phyloP scores from a whole-genome alignment of 2,888 invertebrate species.

The Isotomurus palustris region DNA sequence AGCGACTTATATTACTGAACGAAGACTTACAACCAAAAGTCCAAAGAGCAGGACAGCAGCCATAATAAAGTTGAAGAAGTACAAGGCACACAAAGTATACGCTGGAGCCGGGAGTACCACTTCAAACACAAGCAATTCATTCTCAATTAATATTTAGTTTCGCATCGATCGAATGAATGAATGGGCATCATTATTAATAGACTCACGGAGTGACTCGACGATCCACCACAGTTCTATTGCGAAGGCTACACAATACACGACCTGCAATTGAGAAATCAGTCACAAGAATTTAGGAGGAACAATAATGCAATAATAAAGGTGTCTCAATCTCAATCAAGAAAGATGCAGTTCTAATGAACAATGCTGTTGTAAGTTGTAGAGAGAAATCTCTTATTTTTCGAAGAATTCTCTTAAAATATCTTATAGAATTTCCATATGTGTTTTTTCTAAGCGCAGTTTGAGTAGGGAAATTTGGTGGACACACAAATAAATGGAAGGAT shows the following conservation, averaged over 20 bases:
- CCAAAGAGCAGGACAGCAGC: slow-evolving; percentile 55
- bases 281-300: no score
- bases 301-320: neutral
- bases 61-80: slow-evolving; percentile 54
- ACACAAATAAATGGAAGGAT: no score
- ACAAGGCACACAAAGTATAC: slow-evolving; percentile 55
- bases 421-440: no score
- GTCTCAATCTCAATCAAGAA: neutral
- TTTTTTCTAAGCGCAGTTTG: no score
- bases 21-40: slow-evolving; percentile 53
- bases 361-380: no score
- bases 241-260: slow-evolving; percentile 56
- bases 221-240: slow-evolving; percentile 56
- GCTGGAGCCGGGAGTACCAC: slow-evolving; percentile 54
- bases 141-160: neutral
- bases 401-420: no score
- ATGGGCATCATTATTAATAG: neutral
- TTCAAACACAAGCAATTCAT: slow-evolving; percentile 41
- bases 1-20: neutral
- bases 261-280: slow-evolving; percentile 48
- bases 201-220: slow-evolving; percentile 51
- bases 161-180: neutral
- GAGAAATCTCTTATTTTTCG: no score
- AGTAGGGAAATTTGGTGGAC: no score
- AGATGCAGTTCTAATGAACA: neutral